These are phyloP conservation scores for Panthera leo DNA, from an alignment of 2,113 vertebrate genomes.

Conservation along the genomic window DNA sequence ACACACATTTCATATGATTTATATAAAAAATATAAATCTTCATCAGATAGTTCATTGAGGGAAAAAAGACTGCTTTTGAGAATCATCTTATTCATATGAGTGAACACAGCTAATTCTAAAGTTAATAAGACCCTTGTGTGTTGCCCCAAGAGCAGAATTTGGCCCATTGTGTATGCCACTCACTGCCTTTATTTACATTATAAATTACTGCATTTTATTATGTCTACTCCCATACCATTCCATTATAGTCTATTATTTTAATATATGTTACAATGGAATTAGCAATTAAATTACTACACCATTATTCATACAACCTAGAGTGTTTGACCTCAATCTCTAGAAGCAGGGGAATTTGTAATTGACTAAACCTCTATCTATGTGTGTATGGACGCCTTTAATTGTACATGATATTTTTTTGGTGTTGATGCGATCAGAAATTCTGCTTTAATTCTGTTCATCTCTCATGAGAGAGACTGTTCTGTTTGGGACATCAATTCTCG, in stretches of 20 bases:
- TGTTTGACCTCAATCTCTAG: conserved; percentile 65
- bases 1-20: not conserved
- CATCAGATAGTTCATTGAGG: conserved; percentile 2
- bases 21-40: not conserved
- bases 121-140: conserved; percentile 56
- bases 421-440: conserved; percentile 36
- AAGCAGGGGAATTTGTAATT: conserved; percentile 64
- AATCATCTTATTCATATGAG: conserved; percentile 59
- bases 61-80: conserved; percentile 21
- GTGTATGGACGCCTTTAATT: conserved; percentile 41
- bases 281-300: conserved; percentile 66
- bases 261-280: conserved; percentile 62
- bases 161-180: conserved; percentile 28
- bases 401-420: conserved; percentile 13
- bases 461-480: not conserved
- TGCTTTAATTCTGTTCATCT: conserved; percentile 41
- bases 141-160: conserved; percentile 58
- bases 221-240: conserved; percentile 46
- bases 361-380: conserved; percentile 10
- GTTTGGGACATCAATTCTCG: not conserved
- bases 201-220: conserved; percentile 67
- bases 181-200: conserved; percentile 65
- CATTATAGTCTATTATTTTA: conserved; percentile 66
- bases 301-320: conserved; percentile 67
- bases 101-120: conserved; percentile 41